Percentiles rank a stretch among this genome's conserved stretches.
Conservation (phyloP, 2,888 invertebrate species). For the Heliconius aoede region DNA sequence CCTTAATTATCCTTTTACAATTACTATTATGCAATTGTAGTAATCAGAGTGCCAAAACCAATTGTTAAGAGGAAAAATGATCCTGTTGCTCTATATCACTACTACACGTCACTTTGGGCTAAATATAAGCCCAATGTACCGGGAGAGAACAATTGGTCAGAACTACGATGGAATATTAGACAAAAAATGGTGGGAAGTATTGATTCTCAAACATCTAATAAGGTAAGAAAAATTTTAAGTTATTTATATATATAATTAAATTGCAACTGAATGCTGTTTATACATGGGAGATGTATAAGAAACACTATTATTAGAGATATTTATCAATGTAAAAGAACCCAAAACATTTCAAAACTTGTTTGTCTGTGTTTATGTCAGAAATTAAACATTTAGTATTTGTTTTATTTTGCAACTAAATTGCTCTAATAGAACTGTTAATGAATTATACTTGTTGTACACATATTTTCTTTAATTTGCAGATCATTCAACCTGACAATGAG, state of each 20-base stretch:
- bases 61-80: slow-evolving; percentile 83
- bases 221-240: slow-evolving; percentile 51
- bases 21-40: slow-evolving; percentile 63
- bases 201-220: slow-evolving; percentile 53
- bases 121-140: slow-evolving; percentile 88
- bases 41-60: slow-evolving; percentile 84
- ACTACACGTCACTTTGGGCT: slow-evolving; percentile 89
- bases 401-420: no score
- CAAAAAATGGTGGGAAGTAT: slow-evolving; percentile 85
- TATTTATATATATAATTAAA: no score
- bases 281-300: background rate
- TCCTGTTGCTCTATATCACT: slow-evolving; percentile 90
- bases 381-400: no score
- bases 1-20: no score
- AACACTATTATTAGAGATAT: background rate
- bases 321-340: background rate
- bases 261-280: no score
- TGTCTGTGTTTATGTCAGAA: no score
- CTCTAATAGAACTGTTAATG: no score
- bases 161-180: slow-evolving; percentile 87
- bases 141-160: slow-evolving; percentile 87
- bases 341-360: background rate
- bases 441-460: background rate
- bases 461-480: slow-evolving; percentile 52
- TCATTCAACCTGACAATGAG: slow-evolving; percentile 35